These are phyloP conservation scores for Chauna torquata DNA, from an alignment of 2,113 vertebrate genomes.

Conservation along the genomic window DNA sequence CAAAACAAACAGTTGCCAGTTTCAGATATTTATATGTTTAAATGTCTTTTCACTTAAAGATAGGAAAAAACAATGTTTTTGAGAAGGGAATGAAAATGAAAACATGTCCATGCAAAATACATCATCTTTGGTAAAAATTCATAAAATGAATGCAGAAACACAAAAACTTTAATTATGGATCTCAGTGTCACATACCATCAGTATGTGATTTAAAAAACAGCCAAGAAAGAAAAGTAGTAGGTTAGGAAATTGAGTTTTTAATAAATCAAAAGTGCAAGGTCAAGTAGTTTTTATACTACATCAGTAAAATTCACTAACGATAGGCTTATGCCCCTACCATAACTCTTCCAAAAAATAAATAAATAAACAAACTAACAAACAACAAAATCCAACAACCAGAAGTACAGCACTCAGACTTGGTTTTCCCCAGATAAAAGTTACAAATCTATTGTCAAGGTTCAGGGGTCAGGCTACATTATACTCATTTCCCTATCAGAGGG, in stretches of 20 bases:
- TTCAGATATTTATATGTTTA: background rate
- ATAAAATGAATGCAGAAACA: background rate
- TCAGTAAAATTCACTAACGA: background rate
- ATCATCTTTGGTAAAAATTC: background rate
- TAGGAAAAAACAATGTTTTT: background rate
- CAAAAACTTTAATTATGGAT: background rate
- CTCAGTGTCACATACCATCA: background rate
- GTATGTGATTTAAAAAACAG: background rate
- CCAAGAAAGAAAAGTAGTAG: background rate
- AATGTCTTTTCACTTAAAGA: background rate
- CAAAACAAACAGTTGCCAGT: background rate
- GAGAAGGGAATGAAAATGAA: background rate
- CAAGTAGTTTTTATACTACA: background rate
- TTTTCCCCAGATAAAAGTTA: background rate
- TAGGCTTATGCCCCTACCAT: background rate
- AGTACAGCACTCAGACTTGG: background rate
- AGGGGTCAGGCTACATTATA: background rate
- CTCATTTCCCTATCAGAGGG: conserved; percentile 23
- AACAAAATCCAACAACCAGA: background rate
- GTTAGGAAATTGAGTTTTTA: background rate
- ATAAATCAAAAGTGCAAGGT: background rate
- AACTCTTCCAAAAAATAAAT: background rate
- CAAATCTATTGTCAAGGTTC: background rate
- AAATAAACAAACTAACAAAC: background rate
- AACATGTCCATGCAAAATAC: background rate